Evolutionary conservation across 2,888 invertebrate genomes (phyloP).

Genomic region (Cepaea hortensis): DNA sequence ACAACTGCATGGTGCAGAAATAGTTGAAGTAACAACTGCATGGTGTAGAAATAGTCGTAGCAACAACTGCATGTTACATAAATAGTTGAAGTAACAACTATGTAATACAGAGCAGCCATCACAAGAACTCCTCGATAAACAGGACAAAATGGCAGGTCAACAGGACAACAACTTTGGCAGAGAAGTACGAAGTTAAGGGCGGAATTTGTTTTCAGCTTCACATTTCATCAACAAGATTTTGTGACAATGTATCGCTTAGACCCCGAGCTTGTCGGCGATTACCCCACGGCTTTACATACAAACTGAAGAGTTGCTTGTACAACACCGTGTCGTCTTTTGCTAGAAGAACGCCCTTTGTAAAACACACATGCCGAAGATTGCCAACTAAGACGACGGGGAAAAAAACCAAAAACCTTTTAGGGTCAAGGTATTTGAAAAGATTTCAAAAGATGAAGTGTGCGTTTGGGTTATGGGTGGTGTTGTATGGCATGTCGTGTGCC

Average conservation of each 20-base stretch:
- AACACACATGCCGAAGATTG: neutral
- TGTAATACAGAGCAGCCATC: too few relatives aligned
- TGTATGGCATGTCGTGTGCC: too few relatives aligned
- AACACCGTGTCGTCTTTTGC: neutral
- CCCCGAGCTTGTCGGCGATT: slow-evolving; percentile 13
- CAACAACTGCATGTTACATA: too few relatives aligned
- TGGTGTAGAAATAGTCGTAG: too few relatives aligned
- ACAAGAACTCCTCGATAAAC: too few relatives aligned
- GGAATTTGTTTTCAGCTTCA: neutral
- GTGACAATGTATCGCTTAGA: neutral
- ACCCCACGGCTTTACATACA: neutral
- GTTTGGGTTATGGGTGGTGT: too few relatives aligned
- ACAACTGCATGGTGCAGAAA: too few relatives aligned
- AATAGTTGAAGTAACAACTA: too few relatives aligned
- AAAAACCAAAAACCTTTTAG: neutral
- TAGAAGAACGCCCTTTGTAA: neutral
- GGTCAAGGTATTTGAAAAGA: neutral
- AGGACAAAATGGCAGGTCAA: neutral
- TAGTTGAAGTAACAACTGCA: too few relatives aligned
- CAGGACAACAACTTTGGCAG: neutral
- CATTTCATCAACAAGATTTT: neutral
- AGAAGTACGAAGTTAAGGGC: neutral
- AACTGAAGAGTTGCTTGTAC: neutral
- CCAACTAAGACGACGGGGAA: neutral
- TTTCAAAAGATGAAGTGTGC: neutral